Evolutionary conservation across 2,113 vertebrate species (phyloP).

Genomic region (Deroptyus accipitrinus): DNA sequence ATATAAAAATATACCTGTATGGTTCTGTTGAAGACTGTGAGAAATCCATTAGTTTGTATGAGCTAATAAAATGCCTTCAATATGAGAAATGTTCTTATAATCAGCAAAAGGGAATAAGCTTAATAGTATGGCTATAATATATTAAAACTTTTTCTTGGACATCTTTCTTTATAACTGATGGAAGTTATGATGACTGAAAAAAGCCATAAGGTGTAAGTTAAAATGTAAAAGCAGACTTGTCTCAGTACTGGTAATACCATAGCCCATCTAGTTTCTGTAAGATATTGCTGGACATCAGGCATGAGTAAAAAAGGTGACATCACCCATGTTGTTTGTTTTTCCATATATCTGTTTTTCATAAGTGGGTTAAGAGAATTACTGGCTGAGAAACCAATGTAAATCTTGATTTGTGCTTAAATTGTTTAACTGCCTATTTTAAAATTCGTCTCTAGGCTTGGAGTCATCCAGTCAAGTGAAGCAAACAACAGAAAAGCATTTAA

Average conservation of each 20-base stretch:
- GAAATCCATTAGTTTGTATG: neutral
- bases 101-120: neutral
- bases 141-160: neutral
- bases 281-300: neutral
- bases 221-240: neutral
- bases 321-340: neutral
- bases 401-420: neutral
- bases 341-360: neutral
- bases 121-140: neutral
- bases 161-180: neutral
- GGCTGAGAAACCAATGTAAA: neutral
- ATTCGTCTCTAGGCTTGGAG: neutral
- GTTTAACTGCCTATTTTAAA: neutral
- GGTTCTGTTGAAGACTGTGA: neutral
- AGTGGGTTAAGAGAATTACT: neutral
- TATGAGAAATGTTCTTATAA: neutral
- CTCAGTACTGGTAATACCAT: neutral
- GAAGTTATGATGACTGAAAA: neutral
- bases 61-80: neutral
- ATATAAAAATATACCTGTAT: neutral
- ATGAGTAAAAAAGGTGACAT: neutral
- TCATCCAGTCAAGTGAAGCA: neutral
- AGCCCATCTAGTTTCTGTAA: neutral
- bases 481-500: neutral
- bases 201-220: neutral